Conservation (phyloP, 2,797 vertebrate genomes). For the Lindbergichthys nudifrons region DNA sequence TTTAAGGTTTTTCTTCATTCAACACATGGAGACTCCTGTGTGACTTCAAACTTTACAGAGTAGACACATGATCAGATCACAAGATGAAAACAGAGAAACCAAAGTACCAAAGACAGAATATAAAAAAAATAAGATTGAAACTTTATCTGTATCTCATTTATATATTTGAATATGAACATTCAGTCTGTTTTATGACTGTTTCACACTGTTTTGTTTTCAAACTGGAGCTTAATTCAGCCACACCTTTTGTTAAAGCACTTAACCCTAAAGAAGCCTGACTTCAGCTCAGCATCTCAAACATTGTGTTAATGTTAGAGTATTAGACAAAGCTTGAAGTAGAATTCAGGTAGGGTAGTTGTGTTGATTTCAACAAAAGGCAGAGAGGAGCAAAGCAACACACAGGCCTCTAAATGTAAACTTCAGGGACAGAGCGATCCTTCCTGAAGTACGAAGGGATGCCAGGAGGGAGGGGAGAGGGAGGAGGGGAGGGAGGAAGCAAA, state of each 20-base stretch:
- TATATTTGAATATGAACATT: constrained; percentile 1
- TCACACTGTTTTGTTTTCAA: background rate
- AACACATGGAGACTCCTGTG: constrained; percentile 3
- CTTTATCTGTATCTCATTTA: constrained; percentile 4
- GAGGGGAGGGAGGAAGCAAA: constrained; percentile 35
- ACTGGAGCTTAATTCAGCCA: background rate
- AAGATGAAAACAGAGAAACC: constrained; percentile 59
- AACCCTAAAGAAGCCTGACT: constrained; percentile 8
- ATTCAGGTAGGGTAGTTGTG: constrained; percentile 34
- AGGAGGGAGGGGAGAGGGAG: constrained; percentile 81
- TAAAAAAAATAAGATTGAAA: constrained; percentile 25
- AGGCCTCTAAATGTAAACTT: constrained; percentile 84
- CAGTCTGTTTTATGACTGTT: constrained; percentile 7
- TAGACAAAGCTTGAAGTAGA: constrained; percentile 14
- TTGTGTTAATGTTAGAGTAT: background rate
- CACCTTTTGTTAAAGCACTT: constrained; percentile 10
- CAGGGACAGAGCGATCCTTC: constrained; percentile 81
- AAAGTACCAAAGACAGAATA: constrained; percentile 46
- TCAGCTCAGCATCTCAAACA: constrained; percentile 11
- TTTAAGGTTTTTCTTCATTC: background rate
- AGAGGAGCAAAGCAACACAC: constrained; percentile 20
- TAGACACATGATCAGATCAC: constrained; percentile 45
- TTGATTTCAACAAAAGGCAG: constrained; percentile 28
- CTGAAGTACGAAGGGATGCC: constrained; percentile 79
- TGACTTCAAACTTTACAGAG: constrained; percentile 48